Evolutionary conservation across 1,140 invertebrate genomes (phyloP).

Genomic region (Neodiprion virginianus): DNA sequence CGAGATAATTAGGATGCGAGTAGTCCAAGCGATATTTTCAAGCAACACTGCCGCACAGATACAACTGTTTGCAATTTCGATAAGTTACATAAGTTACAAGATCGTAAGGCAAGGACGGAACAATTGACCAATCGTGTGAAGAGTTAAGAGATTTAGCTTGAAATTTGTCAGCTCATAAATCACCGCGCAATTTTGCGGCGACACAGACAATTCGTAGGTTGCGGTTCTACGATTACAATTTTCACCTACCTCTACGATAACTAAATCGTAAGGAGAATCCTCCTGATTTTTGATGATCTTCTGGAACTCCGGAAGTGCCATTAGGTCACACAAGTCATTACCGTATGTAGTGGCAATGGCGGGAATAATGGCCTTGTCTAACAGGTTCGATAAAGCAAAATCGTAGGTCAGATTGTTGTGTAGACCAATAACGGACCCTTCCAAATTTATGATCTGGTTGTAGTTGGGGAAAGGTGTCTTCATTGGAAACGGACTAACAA

Average conservation of each 20-base stretch:
- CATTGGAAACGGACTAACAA: constrained; percentile 51
- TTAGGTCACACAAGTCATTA: constrained; percentile 24
- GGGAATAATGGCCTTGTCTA: neutral
- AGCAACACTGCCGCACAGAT: no score
- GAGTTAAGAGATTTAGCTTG: no score
- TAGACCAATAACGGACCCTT: neutral
- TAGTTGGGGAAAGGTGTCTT: constrained; percentile 50
- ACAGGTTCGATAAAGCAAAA: constrained; percentile 18
- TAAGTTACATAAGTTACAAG: no score
- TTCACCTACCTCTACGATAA: constrained; percentile 40
- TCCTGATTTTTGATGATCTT: constrained; percentile 39
- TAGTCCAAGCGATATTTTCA: no score
- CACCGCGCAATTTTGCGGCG: no score
- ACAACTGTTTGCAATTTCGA: no score
- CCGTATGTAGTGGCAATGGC: constrained; percentile 30
- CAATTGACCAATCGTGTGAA: no score
- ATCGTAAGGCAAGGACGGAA: no score
- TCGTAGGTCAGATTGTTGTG: constrained; percentile 24
- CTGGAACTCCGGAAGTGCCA: constrained; percentile 30
- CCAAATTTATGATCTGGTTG: constrained; percentile 31
- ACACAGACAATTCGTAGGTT: no score
- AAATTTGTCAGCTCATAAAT: no score
- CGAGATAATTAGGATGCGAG: no score
- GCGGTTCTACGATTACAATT: no score
- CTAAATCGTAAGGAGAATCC: constrained; percentile 42